These are phyloP conservation scores for Liparis tanakae DNA, from an alignment of 2,797 vertebrate genomes.

Conservation along the genomic window DNA sequence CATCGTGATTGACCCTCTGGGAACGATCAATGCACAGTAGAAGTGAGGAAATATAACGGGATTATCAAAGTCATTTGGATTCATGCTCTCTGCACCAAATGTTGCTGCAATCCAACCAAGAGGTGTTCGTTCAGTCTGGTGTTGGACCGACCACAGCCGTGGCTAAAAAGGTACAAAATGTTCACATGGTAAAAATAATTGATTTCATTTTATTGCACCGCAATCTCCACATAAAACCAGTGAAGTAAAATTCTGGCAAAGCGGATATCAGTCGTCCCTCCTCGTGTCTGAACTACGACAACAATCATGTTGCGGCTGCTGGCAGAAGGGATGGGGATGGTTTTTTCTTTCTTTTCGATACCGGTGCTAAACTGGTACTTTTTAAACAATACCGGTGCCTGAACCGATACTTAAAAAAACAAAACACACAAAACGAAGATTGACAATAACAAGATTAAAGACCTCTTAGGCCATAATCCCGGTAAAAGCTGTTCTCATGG, in stretches of 20 bases:
- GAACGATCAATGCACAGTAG: not conserved
- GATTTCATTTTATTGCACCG: not conserved
- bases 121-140: not conserved
- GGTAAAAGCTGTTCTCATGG: no score
- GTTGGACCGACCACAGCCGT: not conserved
- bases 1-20: not conserved
- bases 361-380: no score
- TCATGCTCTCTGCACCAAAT: not conserved
- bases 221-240: slow-evolving; percentile 7
- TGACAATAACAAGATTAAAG: no score
- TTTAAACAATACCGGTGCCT: no score
- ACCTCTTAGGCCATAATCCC: no score
- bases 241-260: slow-evolving; percentile 28
- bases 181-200: slow-evolving; percentile 5
- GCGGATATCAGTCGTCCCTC: slow-evolving; percentile 24
- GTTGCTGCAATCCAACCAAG: not conserved
- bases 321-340: no score
- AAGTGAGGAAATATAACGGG: not conserved
- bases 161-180: not conserved
- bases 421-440: no score
- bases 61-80: not conserved
- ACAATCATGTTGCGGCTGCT: slow-evolving; percentile 26
- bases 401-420: no score
- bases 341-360: no score
- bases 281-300: slow-evolving; percentile 37